phyloP scores from a whole-genome alignment of 2,113 vertebrate genomes.

The Cavia porcellus region DNA sequence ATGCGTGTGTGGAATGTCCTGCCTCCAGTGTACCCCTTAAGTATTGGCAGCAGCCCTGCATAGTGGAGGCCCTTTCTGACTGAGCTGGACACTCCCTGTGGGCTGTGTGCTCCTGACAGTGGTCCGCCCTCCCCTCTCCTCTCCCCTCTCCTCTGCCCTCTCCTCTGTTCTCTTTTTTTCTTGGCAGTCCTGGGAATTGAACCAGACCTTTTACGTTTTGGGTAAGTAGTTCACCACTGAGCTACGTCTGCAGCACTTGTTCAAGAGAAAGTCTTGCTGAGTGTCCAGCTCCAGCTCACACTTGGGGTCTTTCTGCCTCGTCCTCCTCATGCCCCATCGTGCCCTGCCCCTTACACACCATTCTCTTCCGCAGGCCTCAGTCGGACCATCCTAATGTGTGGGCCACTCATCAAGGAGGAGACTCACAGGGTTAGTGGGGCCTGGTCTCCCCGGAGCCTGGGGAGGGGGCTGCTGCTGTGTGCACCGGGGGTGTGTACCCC shows the following conservation, averaged over 20 bases:
- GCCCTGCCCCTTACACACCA: rapidly evolving
- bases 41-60: not conserved
- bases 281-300: not conserved
- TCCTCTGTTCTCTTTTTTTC: not conserved
- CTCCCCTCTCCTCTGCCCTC: too few relatives aligned
- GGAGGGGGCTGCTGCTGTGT: not conserved
- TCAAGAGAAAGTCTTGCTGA: not conserved
- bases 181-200: not conserved
- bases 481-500: too few relatives aligned
- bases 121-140: too few relatives aligned
- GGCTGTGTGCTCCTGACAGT: not conserved
- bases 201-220: not conserved
- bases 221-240: not conserved
- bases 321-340: not conserved
- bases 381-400: slow-evolving; percentile 90
- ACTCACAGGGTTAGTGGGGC: slow-evolving; percentile 91
- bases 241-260: not conserved
- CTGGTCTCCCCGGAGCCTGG: not conserved
- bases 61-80: not conserved
- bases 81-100: not conserved
- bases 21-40: not conserved
- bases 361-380: slow-evolving; percentile 87
- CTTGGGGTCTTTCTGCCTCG: not conserved
- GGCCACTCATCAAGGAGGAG: slow-evolving; percentile 93
- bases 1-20: too few relatives aligned